Conservation (phyloP, 2,113 vertebrate genomes). For the Psophia crepitans region DNA sequence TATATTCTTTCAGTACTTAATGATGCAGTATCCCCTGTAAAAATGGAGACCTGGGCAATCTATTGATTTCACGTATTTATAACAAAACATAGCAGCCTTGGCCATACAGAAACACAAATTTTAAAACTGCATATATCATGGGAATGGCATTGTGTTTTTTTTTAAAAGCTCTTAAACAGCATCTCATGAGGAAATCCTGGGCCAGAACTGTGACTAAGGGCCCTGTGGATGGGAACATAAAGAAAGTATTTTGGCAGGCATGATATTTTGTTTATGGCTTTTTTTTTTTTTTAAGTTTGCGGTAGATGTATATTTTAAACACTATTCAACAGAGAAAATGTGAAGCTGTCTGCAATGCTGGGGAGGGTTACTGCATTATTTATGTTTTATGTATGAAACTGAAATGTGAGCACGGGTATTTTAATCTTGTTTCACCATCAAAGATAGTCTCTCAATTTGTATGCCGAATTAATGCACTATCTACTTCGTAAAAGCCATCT, state of each 20-base stretch:
- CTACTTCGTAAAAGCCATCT: constrained; percentile 25
- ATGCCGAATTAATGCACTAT: constrained; percentile 64
- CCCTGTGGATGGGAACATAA: constrained; percentile 34
- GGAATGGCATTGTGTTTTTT: constrained; percentile 53
- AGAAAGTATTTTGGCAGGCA: constrained; percentile 45
- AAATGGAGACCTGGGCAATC: constrained; percentile 69
- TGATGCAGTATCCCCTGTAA: constrained; percentile 71
- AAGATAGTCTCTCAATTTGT: constrained; percentile 63
- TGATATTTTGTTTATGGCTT: constrained; percentile 61
- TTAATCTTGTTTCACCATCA: constrained; percentile 56
- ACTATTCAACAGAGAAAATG: constrained; percentile 36
- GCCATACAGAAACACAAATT: constrained; percentile 65
- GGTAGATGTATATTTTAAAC: constrained; percentile 49
- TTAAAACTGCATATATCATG: constrained; percentile 65
- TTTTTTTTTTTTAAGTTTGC: not conserved
- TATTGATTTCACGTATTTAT: constrained; percentile 75
- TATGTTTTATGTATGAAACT: constrained; percentile 65
- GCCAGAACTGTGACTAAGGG: constrained; percentile 56
- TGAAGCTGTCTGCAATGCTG: constrained; percentile 29
- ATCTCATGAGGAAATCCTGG: constrained; percentile 67
- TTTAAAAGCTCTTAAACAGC: constrained; percentile 56
- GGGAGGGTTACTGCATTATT: constrained; percentile 52
- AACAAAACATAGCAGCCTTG: constrained; percentile 66
- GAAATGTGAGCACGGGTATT: constrained; percentile 54
- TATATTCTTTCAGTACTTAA: constrained; percentile 77